Base-by-base conservation (phyloP, 2,113 vertebrate genomes). In the Jacana jacana region DNA sequence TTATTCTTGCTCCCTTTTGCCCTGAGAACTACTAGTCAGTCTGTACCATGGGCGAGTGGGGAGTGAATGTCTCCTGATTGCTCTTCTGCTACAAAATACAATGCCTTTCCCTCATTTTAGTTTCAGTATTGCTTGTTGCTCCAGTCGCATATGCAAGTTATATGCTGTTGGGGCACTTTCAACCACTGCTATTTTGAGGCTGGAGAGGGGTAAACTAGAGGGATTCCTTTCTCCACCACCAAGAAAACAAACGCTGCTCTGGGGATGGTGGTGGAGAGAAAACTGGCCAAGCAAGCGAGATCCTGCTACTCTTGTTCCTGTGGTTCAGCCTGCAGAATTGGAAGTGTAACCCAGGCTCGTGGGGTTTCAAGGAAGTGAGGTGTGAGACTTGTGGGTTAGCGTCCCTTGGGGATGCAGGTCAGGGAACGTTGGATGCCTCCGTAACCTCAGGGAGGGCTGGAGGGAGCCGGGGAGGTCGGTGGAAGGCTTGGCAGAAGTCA, bases 21-120 rank as follows among this genome's bases (percentile, higher is more conserved):
- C 40, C 61, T 4, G 4, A 81, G 52, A 33, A 6, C 10, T 64
- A 22, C 22, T 48, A 10, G 37, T 57, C 39, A 23, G 22, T 30
- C 60, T 75, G 14, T 31, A 54, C 28, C 11, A 44, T 20, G 19
- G 46, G 46, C n/a, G n/a, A n/a, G n/a, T n/a, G 46, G 18, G 18
- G 17, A 17, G 31, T 2, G 5, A 46, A 15, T 4, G 2, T 28
- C n/a, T 66, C 25, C 15, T 1, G 3, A 23, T 42, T 5, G 0
- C 35, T 81, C 27, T 27, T 42, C 52, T 61, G 20, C 57, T 68
- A 0, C 13, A 7, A 81, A 63, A 51, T 14, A 37, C 46, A 70
- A 54, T 9, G 2, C 8, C 13, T 57, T 65, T 42, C 52, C 17
- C 0, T 37, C 24, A n/a, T 48, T 79, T 70, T 22, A 27, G 2